phyloP scores from a whole-genome alignment of 2,113 vertebrate species.

The Dicrurus megarhynchus region DNA sequence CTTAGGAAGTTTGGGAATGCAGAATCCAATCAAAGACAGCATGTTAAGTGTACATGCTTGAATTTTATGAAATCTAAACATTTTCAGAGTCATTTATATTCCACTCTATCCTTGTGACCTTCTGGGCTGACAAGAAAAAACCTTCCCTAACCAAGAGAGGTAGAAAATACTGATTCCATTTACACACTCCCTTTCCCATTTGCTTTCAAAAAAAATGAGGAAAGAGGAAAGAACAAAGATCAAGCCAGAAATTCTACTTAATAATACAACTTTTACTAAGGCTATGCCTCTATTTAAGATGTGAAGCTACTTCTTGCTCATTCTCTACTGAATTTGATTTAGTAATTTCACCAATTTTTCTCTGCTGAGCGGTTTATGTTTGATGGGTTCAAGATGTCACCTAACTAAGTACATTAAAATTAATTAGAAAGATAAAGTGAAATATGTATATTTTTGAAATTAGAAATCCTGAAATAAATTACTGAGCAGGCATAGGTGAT shows the following conservation, averaged over 20 bases:
- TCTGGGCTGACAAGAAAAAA: neutral
- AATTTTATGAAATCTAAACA: neutral
- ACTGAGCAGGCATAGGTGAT: neutral
- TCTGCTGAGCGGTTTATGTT: neutral
- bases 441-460: neutral
- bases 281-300: neutral
- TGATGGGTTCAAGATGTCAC: neutral
- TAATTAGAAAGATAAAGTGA: neutral
- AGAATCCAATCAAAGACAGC: neutral
- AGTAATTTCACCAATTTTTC: neutral
- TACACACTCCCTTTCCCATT: neutral
- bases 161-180: neutral
- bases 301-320: neutral
- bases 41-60: neutral
- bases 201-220: neutral
- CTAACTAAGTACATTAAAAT: neutral
- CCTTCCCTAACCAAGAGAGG: neutral
- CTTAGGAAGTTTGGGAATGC: neutral
- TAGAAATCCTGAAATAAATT: neutral
- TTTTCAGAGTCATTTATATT: constrained; percentile 2
- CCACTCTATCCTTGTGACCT: neutral
- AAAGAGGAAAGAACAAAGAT: neutral
- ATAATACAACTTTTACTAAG: neutral
- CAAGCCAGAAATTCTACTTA: neutral
- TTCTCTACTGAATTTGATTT: neutral